Evolutionary conservation across 2,797 vertebrate species (phyloP).

Genomic region (Miichthys miiuy): DNA sequence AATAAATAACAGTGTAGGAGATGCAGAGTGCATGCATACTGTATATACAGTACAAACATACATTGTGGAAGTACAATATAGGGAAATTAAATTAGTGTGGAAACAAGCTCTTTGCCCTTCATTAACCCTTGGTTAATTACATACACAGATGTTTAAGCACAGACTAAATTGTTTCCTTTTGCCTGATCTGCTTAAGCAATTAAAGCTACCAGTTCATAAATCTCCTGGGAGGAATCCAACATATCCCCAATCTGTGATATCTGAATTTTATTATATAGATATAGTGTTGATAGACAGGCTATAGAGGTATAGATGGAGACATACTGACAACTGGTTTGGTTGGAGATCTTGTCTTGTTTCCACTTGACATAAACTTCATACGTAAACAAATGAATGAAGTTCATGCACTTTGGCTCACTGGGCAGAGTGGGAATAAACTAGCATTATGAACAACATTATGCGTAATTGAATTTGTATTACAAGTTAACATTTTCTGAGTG

Average conservation of each 20-base stretch:
- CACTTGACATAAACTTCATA: slow-evolving; percentile 8
- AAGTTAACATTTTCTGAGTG: slow-evolving; percentile 4
- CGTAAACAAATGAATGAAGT: neutral
- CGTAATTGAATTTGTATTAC: slow-evolving; percentile 31
- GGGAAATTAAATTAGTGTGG: slow-evolving; percentile 37
- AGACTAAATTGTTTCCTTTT: slow-evolving; percentile 22
- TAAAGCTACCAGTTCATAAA: slow-evolving; percentile 6
- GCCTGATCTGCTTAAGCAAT: slow-evolving; percentile 20
- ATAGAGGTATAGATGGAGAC: neutral
- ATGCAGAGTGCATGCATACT: neutral
- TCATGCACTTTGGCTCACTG: slow-evolving; percentile 16
- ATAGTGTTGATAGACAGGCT: neutral
- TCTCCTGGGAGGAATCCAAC: neutral
- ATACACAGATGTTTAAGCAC: slow-evolving; percentile 21
- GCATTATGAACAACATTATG: slow-evolving; percentile 20
- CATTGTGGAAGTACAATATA: slow-evolving; percentile 1
- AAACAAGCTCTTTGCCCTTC: slow-evolving; percentile 24
- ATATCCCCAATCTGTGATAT: neutral
- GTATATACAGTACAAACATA: neutral
- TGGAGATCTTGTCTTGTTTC: slow-evolving; percentile 11
- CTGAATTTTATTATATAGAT: neutral
- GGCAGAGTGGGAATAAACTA: slow-evolving; percentile 17
- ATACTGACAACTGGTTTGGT: neutral
- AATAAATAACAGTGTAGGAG: neutral
- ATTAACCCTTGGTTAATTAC: slow-evolving; percentile 53